A percentile compares a stretch with the other conserved stretches of the same genome.
These are phyloP conservation scores for Brachionus calyciflorus DNA, from an alignment of 1,140 invertebrate genomes.

Conservation along the genomic window DNA sequence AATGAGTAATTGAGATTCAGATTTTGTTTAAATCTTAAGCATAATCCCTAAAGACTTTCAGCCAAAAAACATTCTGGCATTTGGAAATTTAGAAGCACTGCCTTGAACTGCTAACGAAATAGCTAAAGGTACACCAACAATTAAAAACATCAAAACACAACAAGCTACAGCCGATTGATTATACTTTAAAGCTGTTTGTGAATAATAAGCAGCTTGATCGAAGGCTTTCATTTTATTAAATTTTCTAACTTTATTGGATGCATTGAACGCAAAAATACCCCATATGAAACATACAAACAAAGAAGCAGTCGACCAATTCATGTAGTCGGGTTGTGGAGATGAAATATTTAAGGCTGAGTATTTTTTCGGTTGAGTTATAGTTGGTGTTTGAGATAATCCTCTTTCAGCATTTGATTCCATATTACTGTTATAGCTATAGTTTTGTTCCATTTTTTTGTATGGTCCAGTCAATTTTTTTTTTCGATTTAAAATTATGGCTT, in stretches of 20 bases:
- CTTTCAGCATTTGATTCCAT: neutral
- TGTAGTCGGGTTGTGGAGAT: constrained; percentile 34
- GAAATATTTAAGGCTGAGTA: neutral
- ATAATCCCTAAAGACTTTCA: neutral
- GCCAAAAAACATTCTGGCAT: constrained; percentile 40
- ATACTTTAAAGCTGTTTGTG: constrained; percentile 8
- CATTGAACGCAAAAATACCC: constrained; percentile 34
- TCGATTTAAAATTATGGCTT: neutral
- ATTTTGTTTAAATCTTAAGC: too few relatives aligned
- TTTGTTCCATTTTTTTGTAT: neutral
- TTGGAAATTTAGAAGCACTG: constrained; percentile 17
- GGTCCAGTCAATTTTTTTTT: neutral
- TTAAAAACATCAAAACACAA: neutral
- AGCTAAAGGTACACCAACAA: constrained; percentile 19
- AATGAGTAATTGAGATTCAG: too few relatives aligned
- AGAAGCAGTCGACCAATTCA: constrained; percentile 41
- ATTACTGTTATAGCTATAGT: constrained; percentile 17
- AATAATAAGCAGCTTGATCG: constrained; percentile 32
- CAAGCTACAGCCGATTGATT: constrained; percentile 39
- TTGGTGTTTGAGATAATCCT: neutral
- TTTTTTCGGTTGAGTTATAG: constrained; percentile 4
- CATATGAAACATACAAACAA: constrained; percentile 36
- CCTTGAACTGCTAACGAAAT: constrained; percentile 43
- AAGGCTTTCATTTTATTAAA: constrained; percentile 41
- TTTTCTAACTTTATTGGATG: constrained; percentile 42